Conservation (phyloP, 2,113 vertebrate species). For the Heterocephalus glaber region DNA sequence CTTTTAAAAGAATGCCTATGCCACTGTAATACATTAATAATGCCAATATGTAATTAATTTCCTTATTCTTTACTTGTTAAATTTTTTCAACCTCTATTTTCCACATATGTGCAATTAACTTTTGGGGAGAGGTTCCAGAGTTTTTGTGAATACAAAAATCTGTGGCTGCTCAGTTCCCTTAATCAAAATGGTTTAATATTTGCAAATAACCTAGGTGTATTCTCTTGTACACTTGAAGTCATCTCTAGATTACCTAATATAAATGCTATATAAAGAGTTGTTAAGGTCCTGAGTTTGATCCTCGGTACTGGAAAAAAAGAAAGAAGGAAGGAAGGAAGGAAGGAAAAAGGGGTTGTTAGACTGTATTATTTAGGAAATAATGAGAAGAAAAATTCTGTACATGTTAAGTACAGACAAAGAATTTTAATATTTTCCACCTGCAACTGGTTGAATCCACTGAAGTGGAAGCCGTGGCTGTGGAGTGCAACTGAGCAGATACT, state of each 20-base stretch:
- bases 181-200: background rate
- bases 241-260: background rate
- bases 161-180: background rate
- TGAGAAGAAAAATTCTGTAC: background rate
- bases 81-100: slow-evolving; percentile 7
- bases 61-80: slow-evolving; percentile 30
- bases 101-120: background rate
- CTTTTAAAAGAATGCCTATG: background rate
- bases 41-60: background rate
- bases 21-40: background rate
- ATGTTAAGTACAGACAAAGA: background rate
- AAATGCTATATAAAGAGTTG: background rate
- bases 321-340: no score
- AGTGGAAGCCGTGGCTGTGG: background rate
- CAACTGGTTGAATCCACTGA: background rate
- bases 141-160: background rate
- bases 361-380: background rate
- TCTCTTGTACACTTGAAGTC: background rate
- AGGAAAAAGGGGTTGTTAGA: background rate
- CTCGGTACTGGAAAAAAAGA: no score
- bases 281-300: no score
- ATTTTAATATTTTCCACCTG: background rate
- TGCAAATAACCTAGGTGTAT: background rate
- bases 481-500: background rate
- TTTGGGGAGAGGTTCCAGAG: background rate